Base-by-base conservation (phyloP, 64 coral and sea anemone species). In the Montipora sp. region DNA sequence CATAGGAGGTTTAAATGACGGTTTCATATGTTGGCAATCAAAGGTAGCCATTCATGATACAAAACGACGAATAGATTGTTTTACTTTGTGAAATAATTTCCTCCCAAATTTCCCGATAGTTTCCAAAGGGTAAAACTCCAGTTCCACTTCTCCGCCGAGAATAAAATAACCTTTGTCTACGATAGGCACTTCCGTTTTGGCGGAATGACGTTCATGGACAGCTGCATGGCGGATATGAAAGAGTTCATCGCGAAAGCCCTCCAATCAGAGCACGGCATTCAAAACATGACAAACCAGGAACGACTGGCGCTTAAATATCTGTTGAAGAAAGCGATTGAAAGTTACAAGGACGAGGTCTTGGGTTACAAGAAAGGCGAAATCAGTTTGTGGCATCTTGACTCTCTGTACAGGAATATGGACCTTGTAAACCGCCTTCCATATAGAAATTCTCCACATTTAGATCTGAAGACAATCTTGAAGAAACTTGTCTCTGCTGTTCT, bases 161-260 rank as follows among this genome's bases (percentile, higher is more conserved):
- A 21, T 66, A 21, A 66, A 47, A 68, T 84, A 70, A 22, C 21
- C 18, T 70, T 72, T 90, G 18, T 81, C 49, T 90, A 16, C 51
- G 11, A 53, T 67, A 96, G 95, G 68, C 92, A 96, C 73, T 93
- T 93, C 16, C 81, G 90, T 19, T 96, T 93, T 65, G 95, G 95
- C 55, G 95, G 95, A 6, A 68, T 90, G 67, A 75, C 75, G 21
- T 90, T 92, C 80, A 59, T 96, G 77, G 73, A 84, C 63, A 90
- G 87, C 11, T 90, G 90, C 59, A 96, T 82, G 77, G 91, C 91
- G 11, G 91, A 93, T 67, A 96, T 96, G 95, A 90, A 51, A 57
- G 23, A 79, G 66, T 96, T 96, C 78, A 67, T 96, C 66, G 72
- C 59, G 11, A 36, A 83, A 80, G 67, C 90, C 12, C 77, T 59